A percentile compares a stretch with the other conserved stretches of the same genome.
phyloP scores from a whole-genome alignment of 2,113 vertebrate genomes.

The Paramisgurnus dabryanus region DNA sequence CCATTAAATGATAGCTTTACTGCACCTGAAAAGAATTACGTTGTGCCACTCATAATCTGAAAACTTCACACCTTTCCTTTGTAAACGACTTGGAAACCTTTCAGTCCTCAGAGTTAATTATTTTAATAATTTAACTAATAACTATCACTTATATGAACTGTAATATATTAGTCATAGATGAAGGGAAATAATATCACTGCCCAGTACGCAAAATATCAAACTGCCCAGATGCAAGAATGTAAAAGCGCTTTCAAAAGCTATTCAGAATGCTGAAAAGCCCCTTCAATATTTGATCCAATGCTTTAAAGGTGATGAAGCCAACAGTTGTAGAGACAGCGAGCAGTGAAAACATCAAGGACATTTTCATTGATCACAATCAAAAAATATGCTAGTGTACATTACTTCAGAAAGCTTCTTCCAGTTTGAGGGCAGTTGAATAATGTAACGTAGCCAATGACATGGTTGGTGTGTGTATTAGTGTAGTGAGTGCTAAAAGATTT shows the following conservation, averaged over 20 bases:
- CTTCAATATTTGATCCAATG: neutral
- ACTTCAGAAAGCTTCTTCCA: neutral
- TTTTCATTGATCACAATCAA: neutral
- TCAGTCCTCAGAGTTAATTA: constrained; percentile 3
- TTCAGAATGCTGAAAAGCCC: neutral
- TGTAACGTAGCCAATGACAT: too few species aligned
- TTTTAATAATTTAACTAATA: constrained; percentile 17
- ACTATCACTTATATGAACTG: neutral
- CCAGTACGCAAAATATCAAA: too few species aligned
- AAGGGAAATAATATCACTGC: too few species aligned
- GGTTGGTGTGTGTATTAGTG: neutral
- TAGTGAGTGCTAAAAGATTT: neutral
- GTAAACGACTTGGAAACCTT: constrained; percentile 36
- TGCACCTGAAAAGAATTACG: neutral
- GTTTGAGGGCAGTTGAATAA: neutral
- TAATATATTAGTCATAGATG: neutral
- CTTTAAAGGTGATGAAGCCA: neutral
- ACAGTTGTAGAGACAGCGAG: neutral
- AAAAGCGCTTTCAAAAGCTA: too few species aligned
- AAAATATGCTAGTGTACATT: neutral
- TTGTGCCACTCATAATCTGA: neutral
- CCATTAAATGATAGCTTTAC: neutral
- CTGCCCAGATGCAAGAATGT: neutral
- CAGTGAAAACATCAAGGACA: neutral
- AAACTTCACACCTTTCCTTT: constrained; percentile 3